Evolutionary conservation across 2,797 vertebrate genomes (phyloP), one percentile per base, ranked within the genome.

Genomic region (Brachymystax lenok): DNA sequence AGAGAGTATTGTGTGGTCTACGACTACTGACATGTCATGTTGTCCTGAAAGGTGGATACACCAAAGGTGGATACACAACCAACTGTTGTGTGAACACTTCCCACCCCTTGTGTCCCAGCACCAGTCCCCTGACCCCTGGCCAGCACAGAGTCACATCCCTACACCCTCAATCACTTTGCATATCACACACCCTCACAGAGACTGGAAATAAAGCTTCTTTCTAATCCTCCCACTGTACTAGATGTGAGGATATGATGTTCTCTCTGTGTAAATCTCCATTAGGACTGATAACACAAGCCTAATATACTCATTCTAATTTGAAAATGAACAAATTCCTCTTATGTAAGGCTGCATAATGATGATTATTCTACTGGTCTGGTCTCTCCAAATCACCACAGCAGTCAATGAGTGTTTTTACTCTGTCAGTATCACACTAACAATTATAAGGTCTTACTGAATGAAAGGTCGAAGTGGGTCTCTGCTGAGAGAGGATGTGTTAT

Each of bases 231-330:
- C n/a, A 14, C 19, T 61, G 56, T 61, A 21, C 52, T 56, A 5
- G 52, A 56, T 19, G 19, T 56, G 52, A 19, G 52, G 52, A 56
- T 56, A 56, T 61, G 6, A 61, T 61, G 56, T 61, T 10, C 19
- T 61, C 56, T 21, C n/a, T 61, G 56, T 8, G 1, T 21, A 61
- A 21, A 61, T n/a, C 2, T 21, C 56, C 56, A 61, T 61, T 61
- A 21, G 56, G n/a, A n/a, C 56, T 61, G 56, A 61, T 61, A 61
- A n/a, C 56, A 61, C 56, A 61, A 61, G 56, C 19, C 59, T 63
- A 63, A 63, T 24, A 63, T 63, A 63, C 24, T 24, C 21, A 24
- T 24, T 19, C 12, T 12, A 63, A 46, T 46, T 46, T 13, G 10
- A 46, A 46, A 5, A 27, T 63, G 10, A 2, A 24, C 7, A 63